Evolutionary conservation across 1,140 invertebrate species (phyloP).

Genomic region (Octopus bimaculoides): DNA sequence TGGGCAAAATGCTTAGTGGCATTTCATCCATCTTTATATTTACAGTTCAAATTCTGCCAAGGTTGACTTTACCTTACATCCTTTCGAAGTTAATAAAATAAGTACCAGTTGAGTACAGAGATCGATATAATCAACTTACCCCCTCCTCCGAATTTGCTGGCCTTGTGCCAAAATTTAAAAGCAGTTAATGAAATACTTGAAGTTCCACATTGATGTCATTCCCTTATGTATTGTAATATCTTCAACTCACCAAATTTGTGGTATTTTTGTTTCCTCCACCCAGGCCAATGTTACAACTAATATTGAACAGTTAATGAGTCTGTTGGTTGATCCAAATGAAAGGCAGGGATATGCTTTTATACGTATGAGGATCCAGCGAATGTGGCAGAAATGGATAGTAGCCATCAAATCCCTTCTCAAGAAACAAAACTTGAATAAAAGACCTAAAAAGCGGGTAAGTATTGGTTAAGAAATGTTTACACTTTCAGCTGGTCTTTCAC

Average conservation of each 20-base stretch:
- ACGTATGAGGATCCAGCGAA: constrained; percentile 48
- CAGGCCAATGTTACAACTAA: constrained; percentile 37
- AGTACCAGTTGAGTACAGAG: too few species aligned
- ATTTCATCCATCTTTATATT: too few species aligned
- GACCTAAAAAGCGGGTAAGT: constrained; percentile 44
- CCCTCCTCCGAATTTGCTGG: too few species aligned
- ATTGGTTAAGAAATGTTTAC: neutral
- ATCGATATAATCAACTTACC: too few species aligned
- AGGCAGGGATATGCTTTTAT: constrained; percentile 56
- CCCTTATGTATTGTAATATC: too few species aligned
- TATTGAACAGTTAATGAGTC: constrained; percentile 46
- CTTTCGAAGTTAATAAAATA: too few species aligned
- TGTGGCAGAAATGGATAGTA: constrained; percentile 53
- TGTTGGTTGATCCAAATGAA: constrained; percentile 51
- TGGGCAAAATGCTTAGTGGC: too few species aligned
- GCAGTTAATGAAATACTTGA: too few species aligned
- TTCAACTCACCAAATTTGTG: neutral
- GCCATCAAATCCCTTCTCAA: constrained; percentile 37
- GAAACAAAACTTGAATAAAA: constrained; percentile 41
- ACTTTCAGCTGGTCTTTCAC: neutral
- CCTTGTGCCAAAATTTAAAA: too few species aligned
- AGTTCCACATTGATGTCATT: too few species aligned
- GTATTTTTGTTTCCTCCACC: neutral
- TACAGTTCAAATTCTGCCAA: too few species aligned
- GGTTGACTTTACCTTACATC: too few species aligned